These are phyloP conservation scores for Apantesis nais DNA, from an alignment of 2,888 invertebrate genomes.

Conservation along the genomic window DNA sequence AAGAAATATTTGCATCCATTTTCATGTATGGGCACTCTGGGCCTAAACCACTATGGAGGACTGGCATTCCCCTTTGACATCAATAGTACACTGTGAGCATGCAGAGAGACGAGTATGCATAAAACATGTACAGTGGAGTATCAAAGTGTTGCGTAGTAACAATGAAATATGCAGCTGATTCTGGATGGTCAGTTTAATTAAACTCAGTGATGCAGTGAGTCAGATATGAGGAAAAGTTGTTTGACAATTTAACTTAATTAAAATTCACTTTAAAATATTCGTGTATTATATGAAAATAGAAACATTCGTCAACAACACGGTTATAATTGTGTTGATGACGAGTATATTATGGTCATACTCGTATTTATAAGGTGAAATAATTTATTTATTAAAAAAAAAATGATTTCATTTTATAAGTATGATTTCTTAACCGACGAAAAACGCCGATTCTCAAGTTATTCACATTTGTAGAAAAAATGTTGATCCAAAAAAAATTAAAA, in stretches of 20 bases:
- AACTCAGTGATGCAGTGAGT: slow-evolving; percentile 33
- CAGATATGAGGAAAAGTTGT: slow-evolving; percentile 17
- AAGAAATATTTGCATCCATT: too few species aligned
- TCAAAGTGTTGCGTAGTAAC: not conserved
- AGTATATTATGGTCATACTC: too few species aligned
- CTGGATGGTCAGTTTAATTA: slow-evolving; percentile 32
- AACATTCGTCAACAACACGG: not conserved
- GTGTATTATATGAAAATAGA: not conserved
- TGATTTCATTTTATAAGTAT: not conserved
- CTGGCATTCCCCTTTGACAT: too few species aligned
- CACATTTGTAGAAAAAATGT: not conserved
- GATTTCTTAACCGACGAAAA: not conserved
- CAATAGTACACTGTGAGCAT: too few species aligned
- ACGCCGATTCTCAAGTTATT: not conserved
- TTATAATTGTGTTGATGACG: too few species aligned
- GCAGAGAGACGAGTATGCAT: not conserved
- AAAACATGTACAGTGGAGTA: not conserved
- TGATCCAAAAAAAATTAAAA: not conserved
- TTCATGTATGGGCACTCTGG: too few species aligned
- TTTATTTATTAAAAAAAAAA: too few species aligned
- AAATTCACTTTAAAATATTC: not conserved
- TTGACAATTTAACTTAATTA: slow-evolving; percentile 2
- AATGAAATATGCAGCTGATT: slow-evolving; percentile 17
- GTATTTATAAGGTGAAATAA: not conserved
- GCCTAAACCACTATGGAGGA: too few species aligned